Conservation (phyloP, 2,888 invertebrate species). For the Napeogenes inachia region DNA sequence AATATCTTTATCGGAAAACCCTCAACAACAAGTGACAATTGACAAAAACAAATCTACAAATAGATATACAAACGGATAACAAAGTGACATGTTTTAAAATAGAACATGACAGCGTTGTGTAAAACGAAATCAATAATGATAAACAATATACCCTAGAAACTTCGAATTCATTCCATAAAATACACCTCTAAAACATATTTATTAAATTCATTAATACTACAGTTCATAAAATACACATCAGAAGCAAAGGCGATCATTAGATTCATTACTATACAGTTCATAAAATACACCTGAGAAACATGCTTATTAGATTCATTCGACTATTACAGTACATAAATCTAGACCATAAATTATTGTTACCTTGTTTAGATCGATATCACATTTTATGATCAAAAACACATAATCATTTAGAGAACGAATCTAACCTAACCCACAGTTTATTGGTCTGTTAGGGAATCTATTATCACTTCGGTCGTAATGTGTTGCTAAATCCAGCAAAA, state of each 20-base stretch:
- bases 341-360: too few relatives aligned
- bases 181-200: too few relatives aligned
- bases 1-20: background rate
- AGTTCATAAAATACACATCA: too few relatives aligned
- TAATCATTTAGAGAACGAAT: conserved; percentile 8
- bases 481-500: conserved; percentile 21
- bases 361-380: conserved; percentile 4
- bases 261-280: background rate
- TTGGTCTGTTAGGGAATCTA: conserved; percentile 19
- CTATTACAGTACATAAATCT: too few relatives aligned
- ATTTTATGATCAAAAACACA: conserved; percentile 12
- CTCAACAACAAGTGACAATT: background rate
- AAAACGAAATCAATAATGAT: background rate
- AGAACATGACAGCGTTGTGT: background rate
- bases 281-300: too few relatives aligned
- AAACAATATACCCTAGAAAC: background rate
- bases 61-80: background rate
- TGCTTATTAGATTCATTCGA: too few relatives aligned
- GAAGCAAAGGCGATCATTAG: too few relatives aligned
- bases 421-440: conserved; percentile 16
- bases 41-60: background rate
- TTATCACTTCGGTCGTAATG: conserved; percentile 17
- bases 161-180: too few relatives aligned
- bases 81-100: background rate
- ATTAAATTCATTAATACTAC: too few relatives aligned